Percentiles rank a stretch among this genome's conserved stretches.
These are phyloP conservation scores for Pristionchus maxplancki DNA, from an alignment of 2,888 invertebrate genomes.

Conservation along the genomic window DNA sequence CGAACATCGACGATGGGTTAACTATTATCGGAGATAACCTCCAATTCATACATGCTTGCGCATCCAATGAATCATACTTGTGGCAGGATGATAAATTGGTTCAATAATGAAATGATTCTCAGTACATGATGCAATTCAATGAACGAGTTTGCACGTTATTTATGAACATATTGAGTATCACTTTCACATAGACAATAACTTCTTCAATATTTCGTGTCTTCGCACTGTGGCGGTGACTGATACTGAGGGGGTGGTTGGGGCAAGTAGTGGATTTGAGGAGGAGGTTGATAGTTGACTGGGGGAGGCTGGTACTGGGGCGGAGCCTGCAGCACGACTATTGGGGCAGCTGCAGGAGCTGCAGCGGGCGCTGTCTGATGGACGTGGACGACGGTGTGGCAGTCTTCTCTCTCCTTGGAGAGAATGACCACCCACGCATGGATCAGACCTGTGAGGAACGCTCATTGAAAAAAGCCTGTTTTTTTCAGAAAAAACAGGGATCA, in stretches of 20 bases:
- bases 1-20: too few relatives aligned
- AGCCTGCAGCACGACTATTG: background rate
- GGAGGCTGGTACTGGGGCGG: background rate
- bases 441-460: background rate
- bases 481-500: background rate
- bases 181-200: too few relatives aligned
- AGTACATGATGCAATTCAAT: too few relatives aligned
- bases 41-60: too few relatives aligned
- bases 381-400: background rate
- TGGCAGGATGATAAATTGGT: too few relatives aligned
- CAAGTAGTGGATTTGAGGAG: background rate
- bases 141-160: too few relatives aligned
- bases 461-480: background rate
- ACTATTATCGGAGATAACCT: too few relatives aligned
- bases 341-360: background rate
- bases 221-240: background rate
- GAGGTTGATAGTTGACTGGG: background rate
- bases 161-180: too few relatives aligned
- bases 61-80: too few relatives aligned
- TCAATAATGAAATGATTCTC: too few relatives aligned
- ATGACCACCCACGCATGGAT: slow-evolving; percentile 7
- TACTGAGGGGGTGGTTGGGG: background rate
- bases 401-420: background rate
- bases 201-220: background rate
- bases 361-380: background rate